Percentiles rank a stretch among this genome's conserved stretches.
These are phyloP conservation scores for Phrynosoma platyrhinos DNA, from an alignment of 2,113 vertebrate species.

Conservation along the genomic window DNA sequence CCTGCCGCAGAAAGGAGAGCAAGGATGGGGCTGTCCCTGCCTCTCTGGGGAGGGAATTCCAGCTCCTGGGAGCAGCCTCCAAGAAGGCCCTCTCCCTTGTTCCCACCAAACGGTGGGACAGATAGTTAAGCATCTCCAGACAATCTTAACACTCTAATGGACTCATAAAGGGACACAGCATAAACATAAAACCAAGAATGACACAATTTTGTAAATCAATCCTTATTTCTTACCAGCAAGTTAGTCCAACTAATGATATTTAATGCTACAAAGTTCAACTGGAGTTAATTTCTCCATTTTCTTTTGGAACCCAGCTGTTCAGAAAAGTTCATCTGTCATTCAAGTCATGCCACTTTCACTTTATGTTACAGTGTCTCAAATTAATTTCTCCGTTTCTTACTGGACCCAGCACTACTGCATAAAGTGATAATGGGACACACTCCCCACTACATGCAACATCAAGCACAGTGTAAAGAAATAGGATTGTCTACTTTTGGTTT, in stretches of 20 bases:
- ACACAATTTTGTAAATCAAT: not conserved
- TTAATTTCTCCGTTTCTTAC: not conserved
- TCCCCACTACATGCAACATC: not conserved
- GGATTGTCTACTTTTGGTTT: too few relatives aligned
- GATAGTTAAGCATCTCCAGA: too few relatives aligned
- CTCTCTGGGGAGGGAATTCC: too few relatives aligned
- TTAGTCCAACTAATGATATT: not conserved
- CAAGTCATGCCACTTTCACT: not conserved
- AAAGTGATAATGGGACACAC: not conserved
- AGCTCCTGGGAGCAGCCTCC: too few relatives aligned
- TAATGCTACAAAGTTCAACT: not conserved
- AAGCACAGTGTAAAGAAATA: too few relatives aligned
- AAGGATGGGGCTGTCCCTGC: too few relatives aligned
- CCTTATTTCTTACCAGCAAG: not conserved
- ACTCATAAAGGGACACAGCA: too few relatives aligned
- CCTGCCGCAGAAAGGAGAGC: too few relatives aligned
- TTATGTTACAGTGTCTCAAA: not conserved
- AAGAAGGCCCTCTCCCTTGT: too few relatives aligned
- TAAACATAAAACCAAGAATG: not conserved
- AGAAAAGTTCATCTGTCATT: not conserved
- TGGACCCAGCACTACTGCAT: not conserved
- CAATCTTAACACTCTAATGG: too few relatives aligned
- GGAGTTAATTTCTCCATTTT: not conserved
- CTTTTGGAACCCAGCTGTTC: not conserved
- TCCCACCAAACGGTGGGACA: too few relatives aligned